Evolutionary conservation across 2,888 invertebrate species (phyloP).

Genomic region (Salpingus planirostris): DNA sequence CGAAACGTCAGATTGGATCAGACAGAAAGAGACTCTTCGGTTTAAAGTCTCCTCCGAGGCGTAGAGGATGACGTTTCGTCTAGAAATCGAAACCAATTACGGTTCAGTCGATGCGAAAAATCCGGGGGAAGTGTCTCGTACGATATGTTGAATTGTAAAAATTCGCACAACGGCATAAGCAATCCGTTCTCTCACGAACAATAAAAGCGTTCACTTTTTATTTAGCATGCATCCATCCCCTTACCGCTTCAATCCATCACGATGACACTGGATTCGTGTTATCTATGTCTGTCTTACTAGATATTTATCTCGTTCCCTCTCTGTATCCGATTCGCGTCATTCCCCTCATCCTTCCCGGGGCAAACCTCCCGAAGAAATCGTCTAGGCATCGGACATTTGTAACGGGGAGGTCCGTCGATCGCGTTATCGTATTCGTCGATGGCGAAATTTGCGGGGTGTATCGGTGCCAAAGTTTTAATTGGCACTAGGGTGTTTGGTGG

Average conservation of each 20-base stretch:
- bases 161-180: constrained; percentile 12
- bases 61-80: no score
- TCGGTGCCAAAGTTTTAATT: no score
- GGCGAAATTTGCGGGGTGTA: no score
- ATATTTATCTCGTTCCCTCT: constrained; percentile 38
- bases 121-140: no score
- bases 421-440: no score
- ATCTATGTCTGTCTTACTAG: constrained; percentile 36
- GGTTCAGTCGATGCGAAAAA: no score
- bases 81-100: no score
- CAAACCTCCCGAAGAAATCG: constrained; percentile 16
- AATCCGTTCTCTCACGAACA: constrained; percentile 33
- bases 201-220: constrained; percentile 37
- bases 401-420: constrained; percentile 9
- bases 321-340: constrained; percentile 35
- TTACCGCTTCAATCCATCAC: constrained; percentile 37
- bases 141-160: constrained; percentile 4
- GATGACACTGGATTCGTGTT: constrained; percentile 40
- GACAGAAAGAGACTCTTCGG: neutral
- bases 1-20: no score
- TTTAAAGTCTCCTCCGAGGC: neutral
- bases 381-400: constrained; percentile 19
- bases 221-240: constrained; percentile 37
- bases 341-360: constrained; percentile 23
- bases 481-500: no score